Percentiles rank a stretch among this genome's conserved stretches.
Conservation (phyloP, 2,797 vertebrate species). For the Oreonectes daqikongensis region DNA sequence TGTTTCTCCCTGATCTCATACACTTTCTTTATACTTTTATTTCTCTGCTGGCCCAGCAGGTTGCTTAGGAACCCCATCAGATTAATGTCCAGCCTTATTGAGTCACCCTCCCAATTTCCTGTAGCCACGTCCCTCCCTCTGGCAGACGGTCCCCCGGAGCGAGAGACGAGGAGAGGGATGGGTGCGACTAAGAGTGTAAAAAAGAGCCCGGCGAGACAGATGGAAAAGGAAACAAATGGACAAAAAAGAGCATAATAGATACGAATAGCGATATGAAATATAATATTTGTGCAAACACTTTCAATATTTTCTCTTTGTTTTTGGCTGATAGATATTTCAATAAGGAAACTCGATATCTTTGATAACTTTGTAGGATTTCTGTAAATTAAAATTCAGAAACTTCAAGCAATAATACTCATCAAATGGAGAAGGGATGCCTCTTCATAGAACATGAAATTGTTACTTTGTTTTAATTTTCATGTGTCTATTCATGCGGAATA, state of each 20-base stretch:
- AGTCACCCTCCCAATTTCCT: conserved; percentile 80
- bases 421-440: no score
- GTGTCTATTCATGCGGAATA: no score
- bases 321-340: background rate
- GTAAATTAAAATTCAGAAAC: no score
- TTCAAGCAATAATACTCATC: no score
- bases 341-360: background rate
- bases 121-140: conserved; percentile 66
- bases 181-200: conserved; percentile 9
- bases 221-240: background rate
- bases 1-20: conserved; percentile 50
- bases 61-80: conserved; percentile 78
- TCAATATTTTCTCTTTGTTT: background rate
- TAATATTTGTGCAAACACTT: background rate
- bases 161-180: background rate
- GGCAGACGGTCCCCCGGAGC: conserved; percentile 66
- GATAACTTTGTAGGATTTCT: no score
- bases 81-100: conserved; percentile 74
- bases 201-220: conserved; percentile 28
- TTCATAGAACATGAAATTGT: no score
- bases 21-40: conserved; percentile 55
- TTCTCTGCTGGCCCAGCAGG: conserved; percentile 58
- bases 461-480: no score
- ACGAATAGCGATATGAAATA: conserved; percentile 1
- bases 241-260: conserved; percentile 12